A percentile compares a stretch with the other conserved stretches of the same genome.
Conservation (phyloP, 2,888 invertebrate genomes). For the Tetragnatha montana region DNA sequence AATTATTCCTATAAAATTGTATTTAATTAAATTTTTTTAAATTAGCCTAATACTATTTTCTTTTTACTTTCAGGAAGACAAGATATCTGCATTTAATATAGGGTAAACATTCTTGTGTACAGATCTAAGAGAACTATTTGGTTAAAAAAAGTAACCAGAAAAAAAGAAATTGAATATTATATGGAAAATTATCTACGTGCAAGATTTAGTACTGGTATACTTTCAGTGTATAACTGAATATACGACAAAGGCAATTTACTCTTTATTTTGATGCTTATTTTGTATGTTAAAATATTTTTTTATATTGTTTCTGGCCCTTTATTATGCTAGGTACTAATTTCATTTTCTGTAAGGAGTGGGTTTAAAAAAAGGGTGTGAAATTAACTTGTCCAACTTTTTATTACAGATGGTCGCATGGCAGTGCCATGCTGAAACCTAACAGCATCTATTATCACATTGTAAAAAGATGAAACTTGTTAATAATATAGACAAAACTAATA, state of each 20-base stretch:
- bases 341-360: too few relatives aligned
- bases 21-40: background rate
- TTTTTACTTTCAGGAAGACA: background rate
- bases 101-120: constrained; percentile 9
- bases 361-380: too few relatives aligned
- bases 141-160: constrained; percentile 6
- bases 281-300: too few relatives aligned
- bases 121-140: constrained; percentile 12
- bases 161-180: background rate
- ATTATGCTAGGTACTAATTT: too few relatives aligned
- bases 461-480: too few relatives aligned
- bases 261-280: background rate
- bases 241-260: background rate
- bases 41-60: background rate
- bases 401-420: too few relatives aligned
- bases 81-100: constrained; percentile 29
- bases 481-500: too few relatives aligned
- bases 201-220: background rate
- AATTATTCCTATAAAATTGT: background rate
- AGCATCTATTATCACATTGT: too few relatives aligned
- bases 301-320: too few relatives aligned
- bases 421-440: too few relatives aligned
- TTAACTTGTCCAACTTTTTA: too few relatives aligned
- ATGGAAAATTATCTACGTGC: background rate
- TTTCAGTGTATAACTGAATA: background rate